A percentile compares a stretch with the other conserved stretches of the same genome.
Evolutionary conservation across 2,888 invertebrate species (phyloP).

Genomic region (Dryomyza anilis): DNA sequence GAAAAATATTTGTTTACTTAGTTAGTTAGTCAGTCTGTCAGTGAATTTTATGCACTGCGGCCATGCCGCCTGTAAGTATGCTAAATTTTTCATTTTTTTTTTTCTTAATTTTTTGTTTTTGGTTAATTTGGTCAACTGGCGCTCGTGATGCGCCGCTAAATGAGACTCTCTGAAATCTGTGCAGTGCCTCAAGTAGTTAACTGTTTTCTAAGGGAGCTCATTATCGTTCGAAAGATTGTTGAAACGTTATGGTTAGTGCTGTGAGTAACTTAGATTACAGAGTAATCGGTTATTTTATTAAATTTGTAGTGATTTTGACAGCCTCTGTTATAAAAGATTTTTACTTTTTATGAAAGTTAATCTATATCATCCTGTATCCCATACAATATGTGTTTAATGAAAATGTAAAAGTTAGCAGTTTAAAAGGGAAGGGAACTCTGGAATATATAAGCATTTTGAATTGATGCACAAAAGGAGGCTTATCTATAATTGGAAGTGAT

Average conservation of each 20-base stretch:
- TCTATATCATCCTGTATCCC: too few species aligned
- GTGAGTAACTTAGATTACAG: not conserved
- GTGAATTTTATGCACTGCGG: not conserved
- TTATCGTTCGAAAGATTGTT: not conserved
- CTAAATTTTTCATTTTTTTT: not conserved
- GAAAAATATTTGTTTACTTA: constrained; percentile 20
- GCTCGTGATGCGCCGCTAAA: constrained; percentile 17
- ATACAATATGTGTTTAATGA: too few species aligned
- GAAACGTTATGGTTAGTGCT: not conserved
- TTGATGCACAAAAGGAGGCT: too few species aligned
- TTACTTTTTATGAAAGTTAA: too few species aligned
- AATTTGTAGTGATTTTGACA: too few species aligned
- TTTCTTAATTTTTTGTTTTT: not conserved
- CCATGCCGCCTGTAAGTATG: constrained; percentile 14
- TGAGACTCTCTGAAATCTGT: not conserved
- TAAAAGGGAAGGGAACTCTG: too few species aligned
- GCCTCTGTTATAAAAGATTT: too few species aligned
- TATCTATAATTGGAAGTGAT: too few species aligned
- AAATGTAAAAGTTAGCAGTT: too few species aligned
- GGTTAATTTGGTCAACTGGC: not conserved
- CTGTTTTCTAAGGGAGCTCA: not conserved
- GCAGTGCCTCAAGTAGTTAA: constrained; percentile 11
- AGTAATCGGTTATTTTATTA: not conserved
- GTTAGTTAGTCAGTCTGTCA: constrained; percentile 5
- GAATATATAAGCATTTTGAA: too few species aligned